phyloP scores from a whole-genome alignment of 2,113 vertebrate genomes.

The Phodopus roborovskii region DNA sequence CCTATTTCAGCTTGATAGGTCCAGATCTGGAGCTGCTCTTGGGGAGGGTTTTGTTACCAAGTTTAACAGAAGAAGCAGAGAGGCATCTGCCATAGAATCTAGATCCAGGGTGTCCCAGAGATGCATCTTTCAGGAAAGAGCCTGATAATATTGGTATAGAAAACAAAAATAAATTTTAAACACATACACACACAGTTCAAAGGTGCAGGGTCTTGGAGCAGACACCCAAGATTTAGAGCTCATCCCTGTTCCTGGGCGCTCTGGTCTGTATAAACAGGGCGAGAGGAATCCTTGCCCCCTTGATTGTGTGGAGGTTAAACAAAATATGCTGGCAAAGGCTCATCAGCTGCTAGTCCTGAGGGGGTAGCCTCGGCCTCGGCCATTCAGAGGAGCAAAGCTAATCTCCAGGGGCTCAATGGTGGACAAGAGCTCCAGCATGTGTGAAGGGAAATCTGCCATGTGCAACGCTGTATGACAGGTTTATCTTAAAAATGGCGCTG shows the following conservation, averaged over 20 bases:
- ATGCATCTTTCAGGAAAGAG: not conserved
- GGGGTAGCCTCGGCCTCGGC: not conserved
- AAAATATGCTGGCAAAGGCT: fast-evolving
- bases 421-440: not conserved
- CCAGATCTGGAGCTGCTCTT: not conserved
- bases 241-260: not conserved
- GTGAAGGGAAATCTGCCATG: not conserved
- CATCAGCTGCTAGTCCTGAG: not conserved
- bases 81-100: not conserved
- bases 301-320: not conserved
- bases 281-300: fast-evolving
- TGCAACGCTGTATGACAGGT: not conserved
- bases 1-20: not conserved
- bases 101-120: not conserved
- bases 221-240: not conserved
- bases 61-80: not conserved
- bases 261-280: not conserved
- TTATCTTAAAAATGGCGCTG: not conserved
- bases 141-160: not conserved
- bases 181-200: not conserved
- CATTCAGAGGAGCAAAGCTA: not conserved
- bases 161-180: not conserved
- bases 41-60: not conserved
- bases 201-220: not conserved
- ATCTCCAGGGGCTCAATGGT: not conserved